Base-by-base conservation (phyloP, 1,140 invertebrate species). In the Panagrolaimus sp. region DNA sequence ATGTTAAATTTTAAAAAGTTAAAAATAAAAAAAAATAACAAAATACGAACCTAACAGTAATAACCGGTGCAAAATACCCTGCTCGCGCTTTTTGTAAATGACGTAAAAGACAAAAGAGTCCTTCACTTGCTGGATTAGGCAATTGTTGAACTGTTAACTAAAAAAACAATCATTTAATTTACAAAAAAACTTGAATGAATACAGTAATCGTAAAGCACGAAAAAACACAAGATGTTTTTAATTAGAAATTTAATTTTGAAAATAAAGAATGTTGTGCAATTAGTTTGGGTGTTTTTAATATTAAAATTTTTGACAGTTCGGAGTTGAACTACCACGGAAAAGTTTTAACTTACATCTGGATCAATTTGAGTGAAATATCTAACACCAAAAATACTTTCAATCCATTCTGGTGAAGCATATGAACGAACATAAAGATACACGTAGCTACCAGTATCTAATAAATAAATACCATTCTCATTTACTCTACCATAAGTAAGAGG, bases 341-440 rank as follows among this genome's bases (percentile, higher is more conserved):
- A 38, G 7, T 4, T 4, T n/a, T n/a, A 2, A 84, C 85, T 87
- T 83, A 90, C 89, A 84, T 89, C 84, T 83, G 88, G 86, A 73
- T 89, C 88, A 15, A 89, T 86, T 76, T 89, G 87, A 52, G 87
- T 83, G 67, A 89, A 90, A 68, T 86, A 86, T 3, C 87, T 84
- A 67, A 87, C 87, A 76, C 89, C 89, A 65, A 93, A 87, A 8
- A 90, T 86, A 68, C 90, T 88, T 44, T 88, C 88, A 74, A 93
- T 88, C 80, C 91, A 91, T 43, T 88, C 85, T 38, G 89, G 87
- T 79, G 89, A 88, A 43, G 94, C 88, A 71, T 88, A 90, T 70
- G 90, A 89, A 24, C 94, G 91, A 1, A 98, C 88, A 80, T 94
- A 93, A 17, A 99, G 84, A 63, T 90, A 89, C 83, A 98, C 90